Evolutionary conservation across 2,797 vertebrate species (phyloP).

Genomic region (Lophura swinhoii): DNA sequence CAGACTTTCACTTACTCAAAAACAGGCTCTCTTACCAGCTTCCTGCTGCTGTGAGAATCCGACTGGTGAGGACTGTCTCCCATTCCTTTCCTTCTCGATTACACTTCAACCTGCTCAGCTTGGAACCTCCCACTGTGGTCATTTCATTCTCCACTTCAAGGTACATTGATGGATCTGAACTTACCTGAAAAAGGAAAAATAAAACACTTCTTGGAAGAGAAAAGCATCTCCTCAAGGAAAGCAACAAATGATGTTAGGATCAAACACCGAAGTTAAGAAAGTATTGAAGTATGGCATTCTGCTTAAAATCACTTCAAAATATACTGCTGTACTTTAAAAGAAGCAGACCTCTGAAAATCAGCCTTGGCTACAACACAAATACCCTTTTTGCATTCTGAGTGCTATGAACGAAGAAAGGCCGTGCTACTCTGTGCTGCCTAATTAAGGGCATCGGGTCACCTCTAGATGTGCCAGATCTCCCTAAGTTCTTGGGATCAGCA

Average conservation of each 20-base stretch:
- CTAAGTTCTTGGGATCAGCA: neutral
- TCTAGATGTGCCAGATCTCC: neutral
- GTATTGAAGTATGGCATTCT: neutral
- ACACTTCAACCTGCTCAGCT: constrained; percentile 92
- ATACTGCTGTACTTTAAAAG: neutral
- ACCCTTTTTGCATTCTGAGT: neutral
- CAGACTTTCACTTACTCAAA: neutral
- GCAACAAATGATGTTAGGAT: neutral
- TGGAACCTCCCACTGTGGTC: constrained; percentile 85
- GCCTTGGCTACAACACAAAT: neutral
- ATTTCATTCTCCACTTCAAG: constrained; percentile 97
- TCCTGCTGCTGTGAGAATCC: constrained; percentile 88
- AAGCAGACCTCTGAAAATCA: neutral
- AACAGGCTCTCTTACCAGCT: constrained; percentile 84
- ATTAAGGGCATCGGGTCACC: neutral
- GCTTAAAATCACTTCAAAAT: constrained; percentile 1
- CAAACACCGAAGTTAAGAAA: neutral
- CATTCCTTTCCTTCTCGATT: constrained; percentile 92
- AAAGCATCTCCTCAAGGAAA: neutral
- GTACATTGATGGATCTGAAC: constrained; percentile 91
- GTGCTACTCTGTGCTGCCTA: neutral
- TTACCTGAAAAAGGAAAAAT: constrained; percentile 79
- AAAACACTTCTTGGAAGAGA: neutral
- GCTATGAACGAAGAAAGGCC: neutral
- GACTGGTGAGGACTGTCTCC: constrained; percentile 90